A percentile compares a stretch with the other conserved stretches of the same genome.
Conservation (phyloP, 2,113 vertebrate genomes). For the Progne subis region DNA sequence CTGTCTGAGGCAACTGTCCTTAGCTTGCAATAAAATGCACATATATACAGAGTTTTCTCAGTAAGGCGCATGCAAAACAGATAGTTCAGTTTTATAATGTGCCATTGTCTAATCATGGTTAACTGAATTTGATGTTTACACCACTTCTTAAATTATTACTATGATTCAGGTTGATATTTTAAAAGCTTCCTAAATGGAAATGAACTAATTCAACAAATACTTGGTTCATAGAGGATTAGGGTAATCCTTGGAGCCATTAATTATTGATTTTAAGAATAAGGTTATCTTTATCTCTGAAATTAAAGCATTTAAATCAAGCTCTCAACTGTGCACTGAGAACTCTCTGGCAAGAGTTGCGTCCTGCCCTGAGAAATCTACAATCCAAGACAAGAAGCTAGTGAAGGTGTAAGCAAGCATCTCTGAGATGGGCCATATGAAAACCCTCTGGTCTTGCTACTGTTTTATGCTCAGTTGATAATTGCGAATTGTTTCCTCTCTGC, state of each 20-base stretch:
- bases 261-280: background rate
- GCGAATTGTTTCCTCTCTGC: background rate
- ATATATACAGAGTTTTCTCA: background rate
- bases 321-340: background rate
- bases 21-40: background rate
- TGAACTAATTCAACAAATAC: background rate
- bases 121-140: background rate
- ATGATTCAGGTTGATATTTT: background rate
- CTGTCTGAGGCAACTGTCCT: background rate
- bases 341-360: background rate
- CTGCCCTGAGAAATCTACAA: background rate
- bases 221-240: background rate
- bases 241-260: background rate
- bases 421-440: background rate
- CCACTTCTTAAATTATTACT: background rate
- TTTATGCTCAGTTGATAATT: background rate
- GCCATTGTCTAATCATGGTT: background rate
- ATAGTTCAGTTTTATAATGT: background rate
- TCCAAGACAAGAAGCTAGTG: background rate
- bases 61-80: background rate
- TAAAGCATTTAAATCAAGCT: background rate
- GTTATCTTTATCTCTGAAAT: background rate
- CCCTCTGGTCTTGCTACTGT: background rate
- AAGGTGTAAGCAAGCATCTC: background rate
- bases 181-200: background rate